phyloP scores from a whole-genome alignment of 2,888 invertebrate genomes.

The Ephialtes manifestator region DNA sequence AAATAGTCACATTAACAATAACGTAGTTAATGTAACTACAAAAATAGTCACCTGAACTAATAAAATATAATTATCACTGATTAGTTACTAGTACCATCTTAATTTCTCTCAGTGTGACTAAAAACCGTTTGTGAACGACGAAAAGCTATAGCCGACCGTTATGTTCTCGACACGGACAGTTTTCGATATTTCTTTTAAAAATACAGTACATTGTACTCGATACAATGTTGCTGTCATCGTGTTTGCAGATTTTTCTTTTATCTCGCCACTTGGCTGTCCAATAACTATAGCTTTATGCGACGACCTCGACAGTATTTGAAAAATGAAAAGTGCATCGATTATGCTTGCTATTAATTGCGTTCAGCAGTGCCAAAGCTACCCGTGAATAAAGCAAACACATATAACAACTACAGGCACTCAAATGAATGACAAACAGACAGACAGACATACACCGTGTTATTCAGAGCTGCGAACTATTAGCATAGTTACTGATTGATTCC shows the following conservation, averaged over 20 bases:
- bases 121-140: conserved; percentile 38
- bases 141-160: conserved; percentile 30
- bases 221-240: conserved; percentile 2
- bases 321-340: not conserved
- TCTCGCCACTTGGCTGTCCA: not conserved
- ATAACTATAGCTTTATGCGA: conserved; percentile 3
- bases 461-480: conserved; percentile 24
- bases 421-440: conserved; percentile 4
- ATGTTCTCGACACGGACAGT: not conserved
- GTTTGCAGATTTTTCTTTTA: not conserved
- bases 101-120: no score
- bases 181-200: not conserved
- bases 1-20: no score
- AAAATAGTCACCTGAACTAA: no score
- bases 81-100: no score
- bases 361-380: conserved; percentile 21
- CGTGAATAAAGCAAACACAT: conserved; percentile 50
- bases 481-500: conserved; percentile 41
- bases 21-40: no score
- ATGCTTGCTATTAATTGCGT: conserved; percentile 8
- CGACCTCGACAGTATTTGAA: conserved; percentile 13
- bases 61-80: no score
- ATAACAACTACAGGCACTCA: conserved; percentile 48
- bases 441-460: conserved; percentile 29
- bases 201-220: not conserved